Evolutionary conservation across 2,113 vertebrate species (phyloP).

Genomic region (Triplophysa dalaica): DNA sequence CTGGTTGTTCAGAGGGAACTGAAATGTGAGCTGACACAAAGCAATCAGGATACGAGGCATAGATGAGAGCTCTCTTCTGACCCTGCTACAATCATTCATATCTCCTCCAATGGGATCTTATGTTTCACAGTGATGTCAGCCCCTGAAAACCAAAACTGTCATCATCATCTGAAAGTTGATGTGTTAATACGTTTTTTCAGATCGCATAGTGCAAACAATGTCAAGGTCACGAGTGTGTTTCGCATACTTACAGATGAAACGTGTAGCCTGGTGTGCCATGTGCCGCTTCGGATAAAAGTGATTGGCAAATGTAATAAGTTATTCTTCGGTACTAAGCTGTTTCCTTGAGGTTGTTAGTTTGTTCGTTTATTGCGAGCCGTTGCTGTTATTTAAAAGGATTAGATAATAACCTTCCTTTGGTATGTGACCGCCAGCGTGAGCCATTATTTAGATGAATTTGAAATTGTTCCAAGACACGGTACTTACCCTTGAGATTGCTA

Average conservation of each 20-base stretch:
- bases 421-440: background rate
- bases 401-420: constrained; percentile 23
- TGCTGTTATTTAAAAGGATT: background rate
- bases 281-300: too few relatives aligned
- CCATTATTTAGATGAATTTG: constrained; percentile 19
- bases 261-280: too few relatives aligned
- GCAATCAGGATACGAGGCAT: constrained; percentile 58
- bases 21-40: constrained; percentile 52
- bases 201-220: too few relatives aligned
- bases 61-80: constrained; percentile 55
- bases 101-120: background rate
- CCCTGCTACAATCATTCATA: constrained; percentile 36
- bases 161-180: constrained; percentile 8
- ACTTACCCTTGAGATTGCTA: constrained; percentile 24
- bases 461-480: constrained; percentile 12
- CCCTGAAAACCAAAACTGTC: constrained; percentile 1
- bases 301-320: background rate
- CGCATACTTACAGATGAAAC: too few relatives aligned
- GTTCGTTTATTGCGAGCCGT: constrained; percentile 6
- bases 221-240: too few relatives aligned
- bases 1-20: constrained; percentile 51
- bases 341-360: background rate
- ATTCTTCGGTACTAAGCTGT: background rate
- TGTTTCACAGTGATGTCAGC: background rate
- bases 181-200: background rate